These are phyloP conservation scores for Drosophila limbata DNA, from an alignment of 2,888 invertebrate species.

Conservation along the genomic window DNA sequence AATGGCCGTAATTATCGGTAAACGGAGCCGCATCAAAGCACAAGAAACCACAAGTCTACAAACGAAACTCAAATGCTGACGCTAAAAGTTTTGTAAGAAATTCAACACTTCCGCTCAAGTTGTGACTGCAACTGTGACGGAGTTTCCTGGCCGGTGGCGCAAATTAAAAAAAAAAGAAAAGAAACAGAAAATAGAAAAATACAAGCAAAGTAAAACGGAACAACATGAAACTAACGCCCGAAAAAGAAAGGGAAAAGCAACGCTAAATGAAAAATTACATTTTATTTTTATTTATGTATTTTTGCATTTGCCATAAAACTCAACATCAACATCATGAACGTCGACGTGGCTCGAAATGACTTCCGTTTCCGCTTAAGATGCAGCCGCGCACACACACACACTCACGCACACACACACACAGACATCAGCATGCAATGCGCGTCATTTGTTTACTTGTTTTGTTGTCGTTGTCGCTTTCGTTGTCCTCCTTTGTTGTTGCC, in stretches of 20 bases:
- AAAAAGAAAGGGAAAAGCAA: conserved; percentile 16
- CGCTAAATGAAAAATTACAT: conserved; percentile 72
- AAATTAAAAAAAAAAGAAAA: conserved; percentile 52
- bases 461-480: conserved; percentile 10
- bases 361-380: conserved; percentile 81
- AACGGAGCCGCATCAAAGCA: conserved; percentile 36
- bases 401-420: conserved; percentile 8
- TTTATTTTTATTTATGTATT: conserved; percentile 70
- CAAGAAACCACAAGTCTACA: conserved; percentile 7
- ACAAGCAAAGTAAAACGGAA: conserved; percentile 10
- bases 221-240: not conserved
- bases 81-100: conserved; percentile 59
- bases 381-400: conserved; percentile 36
- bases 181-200: conserved; percentile 1
- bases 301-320: conserved; percentile 74
- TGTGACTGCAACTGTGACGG: conserved; percentile 32
- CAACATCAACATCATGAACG: conserved; percentile 59
- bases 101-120: conserved; percentile 64
- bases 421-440: conserved; percentile 66
- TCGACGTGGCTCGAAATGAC: conserved; percentile 70
- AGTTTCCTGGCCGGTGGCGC: conserved; percentile 45
- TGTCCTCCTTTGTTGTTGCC: conserved; percentile 40
- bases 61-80: conserved; percentile 17
- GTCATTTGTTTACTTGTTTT: conserved; percentile 68
- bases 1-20: conserved; percentile 35